These are phyloP conservation scores for Fabriciana adippe DNA, from an alignment of 2,888 invertebrate species.

Conservation along the genomic window DNA sequence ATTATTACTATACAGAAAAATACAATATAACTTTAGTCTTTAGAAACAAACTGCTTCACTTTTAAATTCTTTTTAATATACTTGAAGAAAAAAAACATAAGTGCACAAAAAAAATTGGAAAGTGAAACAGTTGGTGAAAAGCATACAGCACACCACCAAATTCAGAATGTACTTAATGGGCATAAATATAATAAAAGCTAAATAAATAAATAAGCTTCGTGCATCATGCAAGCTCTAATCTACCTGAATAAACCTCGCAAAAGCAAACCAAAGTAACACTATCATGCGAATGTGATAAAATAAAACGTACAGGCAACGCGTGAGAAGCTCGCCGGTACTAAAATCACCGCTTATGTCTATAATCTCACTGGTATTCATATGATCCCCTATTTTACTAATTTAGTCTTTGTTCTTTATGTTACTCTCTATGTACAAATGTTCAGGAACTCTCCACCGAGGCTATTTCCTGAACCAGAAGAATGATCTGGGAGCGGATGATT, in stretches of 20 bases:
- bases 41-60: neutral
- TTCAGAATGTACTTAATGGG: neutral
- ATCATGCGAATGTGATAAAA: slow-evolving; percentile 64
- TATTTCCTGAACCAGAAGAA: slow-evolving; percentile 83
- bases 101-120: neutral
- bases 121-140: neutral
- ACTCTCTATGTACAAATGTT: slow-evolving; percentile 74
- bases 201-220: no score
- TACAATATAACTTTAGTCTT: slow-evolving; percentile 1
- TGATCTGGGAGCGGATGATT: slow-evolving; percentile 81
- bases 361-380: slow-evolving; percentile 81
- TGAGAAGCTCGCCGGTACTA: slow-evolving; percentile 75
- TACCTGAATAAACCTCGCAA: slow-evolving; percentile 22
- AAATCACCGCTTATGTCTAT: slow-evolving; percentile 80
- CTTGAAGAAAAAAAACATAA: neutral
- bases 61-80: neutral
- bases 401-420: slow-evolving; percentile 79
- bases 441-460: slow-evolving; percentile 74
- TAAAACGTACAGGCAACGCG: slow-evolving; percentile 73
- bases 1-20: neutral
- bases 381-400: slow-evolving; percentile 76
- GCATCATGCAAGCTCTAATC: slow-evolving; percentile 28
- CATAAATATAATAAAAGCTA: slow-evolving; percentile 3
- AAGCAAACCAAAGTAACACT: slow-evolving; percentile 48
- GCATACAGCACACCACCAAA: neutral